phyloP scores from a whole-genome alignment of 2,888 invertebrate species.

The Marasmarcha lunaedactyla region DNA sequence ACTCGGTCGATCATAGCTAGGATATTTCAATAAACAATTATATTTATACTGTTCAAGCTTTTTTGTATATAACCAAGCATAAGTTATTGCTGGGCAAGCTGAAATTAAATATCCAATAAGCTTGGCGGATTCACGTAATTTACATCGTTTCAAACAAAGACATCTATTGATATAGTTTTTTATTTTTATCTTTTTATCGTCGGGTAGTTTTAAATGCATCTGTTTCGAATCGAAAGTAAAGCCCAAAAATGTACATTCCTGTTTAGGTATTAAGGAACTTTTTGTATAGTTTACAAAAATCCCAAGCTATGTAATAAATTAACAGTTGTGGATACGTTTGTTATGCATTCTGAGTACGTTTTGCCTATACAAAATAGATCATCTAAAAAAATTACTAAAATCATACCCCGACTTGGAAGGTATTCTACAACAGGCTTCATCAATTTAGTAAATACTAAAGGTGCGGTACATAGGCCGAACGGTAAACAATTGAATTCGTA shows the following conservation, averaged over 20 bases:
- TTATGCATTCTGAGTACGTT: constrained; percentile 6
- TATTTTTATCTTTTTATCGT: constrained; percentile 1
- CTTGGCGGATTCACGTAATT: constrained; percentile 4
- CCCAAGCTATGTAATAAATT: constrained; percentile 5
- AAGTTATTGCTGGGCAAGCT: constrained; percentile 5
- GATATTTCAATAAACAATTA: no score
- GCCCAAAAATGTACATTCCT: constrained; percentile 9
- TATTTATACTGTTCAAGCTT: constrained; percentile 4
- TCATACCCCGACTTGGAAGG: constrained; percentile 2
- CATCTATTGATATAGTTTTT: background rate
- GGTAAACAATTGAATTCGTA: constrained; percentile 16
- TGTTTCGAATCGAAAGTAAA: constrained; percentile 7
- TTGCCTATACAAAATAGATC: constrained; percentile 7
- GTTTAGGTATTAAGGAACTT: constrained; percentile 7
- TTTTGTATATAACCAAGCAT: constrained; percentile 6
- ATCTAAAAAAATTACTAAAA: constrained; percentile 10
- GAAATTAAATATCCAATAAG: constrained; percentile 4
- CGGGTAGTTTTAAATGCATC: constrained; percentile 1
- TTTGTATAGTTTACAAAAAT: constrained; percentile 10
- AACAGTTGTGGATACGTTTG: constrained; percentile 6
- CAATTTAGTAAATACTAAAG: constrained; percentile 16
- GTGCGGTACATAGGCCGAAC: constrained; percentile 14
- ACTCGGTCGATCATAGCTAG: no score
- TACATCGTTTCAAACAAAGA: background rate
- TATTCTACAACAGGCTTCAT: constrained; percentile 13